These are phyloP conservation scores for Lepus townsendii DNA, from an alignment of 2,797 vertebrate genomes.

Conservation along the genomic window DNA sequence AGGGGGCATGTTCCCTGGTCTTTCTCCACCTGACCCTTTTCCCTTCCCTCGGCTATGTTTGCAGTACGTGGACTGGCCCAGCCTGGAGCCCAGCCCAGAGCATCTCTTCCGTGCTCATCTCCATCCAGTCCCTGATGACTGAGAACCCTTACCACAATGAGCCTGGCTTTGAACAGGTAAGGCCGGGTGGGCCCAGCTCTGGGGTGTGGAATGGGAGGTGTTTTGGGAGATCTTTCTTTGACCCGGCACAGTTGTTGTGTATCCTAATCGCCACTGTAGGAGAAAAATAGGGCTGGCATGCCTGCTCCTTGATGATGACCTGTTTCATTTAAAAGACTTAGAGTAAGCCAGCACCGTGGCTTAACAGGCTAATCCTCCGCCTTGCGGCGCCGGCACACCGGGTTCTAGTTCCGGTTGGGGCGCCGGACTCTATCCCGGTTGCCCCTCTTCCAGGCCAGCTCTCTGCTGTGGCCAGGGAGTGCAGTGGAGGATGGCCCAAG, in stretches of 20 bases:
- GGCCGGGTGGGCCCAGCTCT: not conserved
- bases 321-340: conserved; percentile 25
- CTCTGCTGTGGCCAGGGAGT: no score
- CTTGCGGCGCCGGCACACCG: no score
- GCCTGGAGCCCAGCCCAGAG: conserved; percentile 99
- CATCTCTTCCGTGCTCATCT: conserved; percentile 99
- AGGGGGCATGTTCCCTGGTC: not conserved
- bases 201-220: not conserved
- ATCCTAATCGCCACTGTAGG: not conserved
- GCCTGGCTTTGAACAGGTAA: conserved; percentile 98
- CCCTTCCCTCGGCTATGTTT: conserved; percentile 68
- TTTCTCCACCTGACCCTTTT: conserved; percentile 2
- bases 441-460: no score
- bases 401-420: no score
- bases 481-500: no score
- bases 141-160: conserved; percentile 99
- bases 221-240: not conserved
- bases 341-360: not conserved
- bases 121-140: conserved; percentile 99
- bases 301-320: not conserved
- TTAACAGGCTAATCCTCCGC: not conserved
- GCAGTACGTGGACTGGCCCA: conserved; percentile 98
- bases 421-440: no score
- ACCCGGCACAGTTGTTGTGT: not conserved
- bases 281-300: not conserved